A percentile compares a stretch with the other conserved stretches of the same genome.
Conservation (phyloP, 2,113 vertebrate species). For the Lophotis ruficrista region DNA sequence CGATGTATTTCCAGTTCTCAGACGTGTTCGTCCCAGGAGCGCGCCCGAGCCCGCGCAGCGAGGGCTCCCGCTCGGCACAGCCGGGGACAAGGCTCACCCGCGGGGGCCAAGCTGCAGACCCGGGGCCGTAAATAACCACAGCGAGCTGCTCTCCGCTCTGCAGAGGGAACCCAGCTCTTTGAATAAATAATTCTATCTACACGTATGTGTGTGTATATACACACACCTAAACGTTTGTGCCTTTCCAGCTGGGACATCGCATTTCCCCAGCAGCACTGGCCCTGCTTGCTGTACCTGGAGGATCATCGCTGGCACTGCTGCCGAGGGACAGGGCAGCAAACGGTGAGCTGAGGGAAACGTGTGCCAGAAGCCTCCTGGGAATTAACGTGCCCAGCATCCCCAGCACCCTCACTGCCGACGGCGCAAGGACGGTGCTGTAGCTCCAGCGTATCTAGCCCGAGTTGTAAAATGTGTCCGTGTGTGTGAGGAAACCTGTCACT, state of each 20-base stretch:
- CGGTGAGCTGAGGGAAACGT: accelerated
- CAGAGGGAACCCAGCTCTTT: neutral
- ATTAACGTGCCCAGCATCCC: accelerated
- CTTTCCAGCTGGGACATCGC: accelerated
- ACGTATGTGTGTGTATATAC: too few species aligned
- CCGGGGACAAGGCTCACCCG: accelerated
- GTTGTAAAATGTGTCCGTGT: accelerated
- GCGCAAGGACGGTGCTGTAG: accelerated
- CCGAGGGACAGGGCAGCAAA: accelerated
- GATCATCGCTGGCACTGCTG: accelerated
- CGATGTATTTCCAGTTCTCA: neutral
- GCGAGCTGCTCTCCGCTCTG: neutral
- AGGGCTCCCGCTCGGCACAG: neutral
- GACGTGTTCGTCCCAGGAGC: neutral
- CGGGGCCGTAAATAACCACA: neutral
- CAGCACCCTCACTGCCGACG: accelerated
- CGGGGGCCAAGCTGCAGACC: neutral
- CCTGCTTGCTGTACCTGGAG: neutral
- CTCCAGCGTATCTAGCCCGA: accelerated
- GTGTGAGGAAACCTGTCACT: accelerated
- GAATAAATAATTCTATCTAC: neutral
- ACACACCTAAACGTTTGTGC: neutral
- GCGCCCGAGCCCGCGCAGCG: neutral
- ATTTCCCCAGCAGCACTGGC: accelerated
- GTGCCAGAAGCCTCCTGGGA: neutral